Conservation (phyloP, 2,888 invertebrate species). For the Pristionchus mayeri region DNA sequence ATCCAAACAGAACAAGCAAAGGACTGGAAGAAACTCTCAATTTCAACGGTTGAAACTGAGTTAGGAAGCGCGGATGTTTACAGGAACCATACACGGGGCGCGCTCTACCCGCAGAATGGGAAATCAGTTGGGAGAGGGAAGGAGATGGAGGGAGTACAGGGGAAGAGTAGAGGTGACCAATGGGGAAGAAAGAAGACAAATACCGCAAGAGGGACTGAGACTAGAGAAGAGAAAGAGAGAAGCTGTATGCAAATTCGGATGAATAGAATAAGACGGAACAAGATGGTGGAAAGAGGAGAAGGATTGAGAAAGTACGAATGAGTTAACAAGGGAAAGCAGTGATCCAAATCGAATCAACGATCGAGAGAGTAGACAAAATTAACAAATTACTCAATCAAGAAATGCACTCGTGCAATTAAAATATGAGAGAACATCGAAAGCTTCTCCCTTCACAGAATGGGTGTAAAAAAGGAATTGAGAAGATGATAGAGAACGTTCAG, state of each 20-base stretch:
- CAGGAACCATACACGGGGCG: neutral
- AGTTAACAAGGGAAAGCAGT: neutral
- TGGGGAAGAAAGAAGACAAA: constrained; percentile 8
- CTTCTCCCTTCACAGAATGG: neutral
- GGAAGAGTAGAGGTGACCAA: constrained; percentile 18
- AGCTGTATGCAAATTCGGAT: constrained; percentile 35
- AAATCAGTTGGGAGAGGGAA: constrained; percentile 18
- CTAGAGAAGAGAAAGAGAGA: constrained; percentile 8
- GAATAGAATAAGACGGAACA: constrained; percentile 22
- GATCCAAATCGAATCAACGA: neutral
- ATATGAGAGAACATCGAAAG: too few relatives aligned
- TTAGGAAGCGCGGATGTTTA: neutral
- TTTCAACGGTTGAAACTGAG: neutral
- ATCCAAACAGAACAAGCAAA: neutral
- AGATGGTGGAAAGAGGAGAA: constrained; percentile 24
- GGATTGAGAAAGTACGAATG: neutral
- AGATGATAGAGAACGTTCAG: constrained; percentile 26
- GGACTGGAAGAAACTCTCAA: neutral
- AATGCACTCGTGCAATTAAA: neutral
- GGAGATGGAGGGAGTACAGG: neutral
- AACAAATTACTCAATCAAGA: neutral
- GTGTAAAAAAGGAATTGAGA: neutral
- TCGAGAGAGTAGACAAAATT: neutral
- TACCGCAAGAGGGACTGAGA: neutral
- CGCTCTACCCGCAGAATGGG: neutral